A percentile compares a stretch with the other conserved stretches of the same genome.
Conservation (phyloP, 2,113 vertebrate genomes). For the Ia io region DNA sequence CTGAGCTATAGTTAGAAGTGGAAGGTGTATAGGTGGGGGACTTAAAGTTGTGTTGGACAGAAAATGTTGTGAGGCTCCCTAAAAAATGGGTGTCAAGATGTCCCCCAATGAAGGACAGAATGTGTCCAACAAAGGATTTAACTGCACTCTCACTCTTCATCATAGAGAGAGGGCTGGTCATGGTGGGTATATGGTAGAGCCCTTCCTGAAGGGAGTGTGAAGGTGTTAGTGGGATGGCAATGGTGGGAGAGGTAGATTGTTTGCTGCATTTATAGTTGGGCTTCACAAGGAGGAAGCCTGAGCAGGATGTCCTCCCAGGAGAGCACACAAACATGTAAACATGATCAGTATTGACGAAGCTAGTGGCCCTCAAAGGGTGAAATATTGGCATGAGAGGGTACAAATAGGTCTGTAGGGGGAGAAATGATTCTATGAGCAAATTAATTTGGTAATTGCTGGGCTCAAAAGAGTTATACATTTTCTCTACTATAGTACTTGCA, state of each 20-base stretch:
- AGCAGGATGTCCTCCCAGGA: neutral
- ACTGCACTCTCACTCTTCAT: neutral
- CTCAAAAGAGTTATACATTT: neutral
- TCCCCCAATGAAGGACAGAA: neutral
- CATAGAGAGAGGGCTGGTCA: neutral
- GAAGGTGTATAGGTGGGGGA: neutral
- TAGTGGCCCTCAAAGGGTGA: neutral
- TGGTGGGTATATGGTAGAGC: neutral
- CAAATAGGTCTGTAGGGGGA: neutral
- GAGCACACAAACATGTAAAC: rapidly evolving
- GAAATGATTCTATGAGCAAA: neutral
- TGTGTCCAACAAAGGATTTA: neutral
- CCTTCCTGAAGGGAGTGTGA: neutral
- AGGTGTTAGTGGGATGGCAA: neutral
- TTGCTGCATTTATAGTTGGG: neutral
- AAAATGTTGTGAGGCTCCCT: neutral
- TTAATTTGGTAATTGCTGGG: neutral
- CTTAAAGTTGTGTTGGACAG: neutral
- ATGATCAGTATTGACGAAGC: neutral
- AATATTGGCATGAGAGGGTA: neutral
- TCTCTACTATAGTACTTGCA: neutral
- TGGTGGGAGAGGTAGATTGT: neutral
- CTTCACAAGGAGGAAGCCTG: neutral
- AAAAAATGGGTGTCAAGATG: neutral
- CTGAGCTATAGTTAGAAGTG: neutral